Conservation (phyloP, 2,113 vertebrate species). For the Plecturocebus donacophilus region DNA sequence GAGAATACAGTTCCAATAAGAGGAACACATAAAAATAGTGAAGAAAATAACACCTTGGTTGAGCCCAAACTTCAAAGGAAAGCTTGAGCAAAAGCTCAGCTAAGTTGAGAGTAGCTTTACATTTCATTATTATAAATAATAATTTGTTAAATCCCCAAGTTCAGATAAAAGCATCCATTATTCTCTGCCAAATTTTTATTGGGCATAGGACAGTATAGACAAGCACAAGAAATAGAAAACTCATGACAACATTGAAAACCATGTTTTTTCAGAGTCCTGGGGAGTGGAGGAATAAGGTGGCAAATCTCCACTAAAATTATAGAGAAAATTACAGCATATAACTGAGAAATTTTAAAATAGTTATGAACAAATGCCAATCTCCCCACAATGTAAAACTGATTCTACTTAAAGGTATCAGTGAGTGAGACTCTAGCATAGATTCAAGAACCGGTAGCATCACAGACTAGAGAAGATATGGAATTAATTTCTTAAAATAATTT, state of each 20-base stretch:
- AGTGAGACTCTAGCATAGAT: not conserved
- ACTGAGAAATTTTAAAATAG: too few relatives aligned
- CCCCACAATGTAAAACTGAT: not conserved
- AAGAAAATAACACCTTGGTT: not conserved
- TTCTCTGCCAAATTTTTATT: not conserved
- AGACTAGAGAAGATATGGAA: not conserved
- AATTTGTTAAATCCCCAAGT: not conserved
- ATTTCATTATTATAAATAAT: not conserved
- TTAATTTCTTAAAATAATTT: not conserved
- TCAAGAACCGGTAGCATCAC: not conserved
- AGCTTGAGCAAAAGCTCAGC: not conserved
- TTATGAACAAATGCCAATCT: not conserved
- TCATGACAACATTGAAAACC: not conserved
- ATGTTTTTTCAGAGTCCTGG: not conserved
- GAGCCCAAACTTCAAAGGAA: not conserved
- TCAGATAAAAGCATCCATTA: not conserved
- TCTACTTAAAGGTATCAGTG: not conserved
- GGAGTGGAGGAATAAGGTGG: rapidly evolving
- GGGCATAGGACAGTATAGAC: not conserved
- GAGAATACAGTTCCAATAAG: not conserved
- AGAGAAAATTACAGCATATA: not conserved
- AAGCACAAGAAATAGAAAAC: not conserved
- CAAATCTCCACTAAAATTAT: constrained; percentile 14
- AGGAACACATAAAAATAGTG: not conserved
- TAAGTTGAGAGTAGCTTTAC: not conserved